A percentile compares a stretch with the other conserved stretches of the same genome.
phyloP scores from a whole-genome alignment of 2,113 vertebrate species.

The Psophia crepitans region DNA sequence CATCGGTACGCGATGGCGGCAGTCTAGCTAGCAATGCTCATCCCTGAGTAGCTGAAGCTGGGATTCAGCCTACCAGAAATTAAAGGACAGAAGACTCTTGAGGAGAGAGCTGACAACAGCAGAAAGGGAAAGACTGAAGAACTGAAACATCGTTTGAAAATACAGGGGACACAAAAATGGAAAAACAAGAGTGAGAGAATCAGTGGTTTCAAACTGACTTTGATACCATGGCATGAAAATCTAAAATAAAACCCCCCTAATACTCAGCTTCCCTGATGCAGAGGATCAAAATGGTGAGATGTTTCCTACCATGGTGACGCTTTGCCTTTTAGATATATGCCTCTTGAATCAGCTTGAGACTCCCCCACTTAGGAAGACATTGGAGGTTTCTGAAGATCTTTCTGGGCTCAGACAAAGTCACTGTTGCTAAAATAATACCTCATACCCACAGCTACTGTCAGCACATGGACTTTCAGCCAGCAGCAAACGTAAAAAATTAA shows the following conservation, averaged over 20 bases:
- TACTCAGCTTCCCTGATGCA: neutral
- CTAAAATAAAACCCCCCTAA: neutral
- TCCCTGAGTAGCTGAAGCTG: neutral
- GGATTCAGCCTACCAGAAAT: neutral
- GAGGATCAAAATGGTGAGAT: neutral
- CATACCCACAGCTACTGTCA: neutral
- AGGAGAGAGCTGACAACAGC: neutral
- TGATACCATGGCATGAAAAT: neutral
- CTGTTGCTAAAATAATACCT: neutral
- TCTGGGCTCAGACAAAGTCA: neutral
- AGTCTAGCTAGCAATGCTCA: neutral
- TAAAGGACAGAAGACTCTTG: neutral
- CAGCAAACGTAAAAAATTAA: neutral
- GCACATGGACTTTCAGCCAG: neutral
- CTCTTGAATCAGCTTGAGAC: neutral
- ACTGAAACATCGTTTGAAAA: neutral
- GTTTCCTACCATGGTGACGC: neutral
- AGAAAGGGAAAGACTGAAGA: neutral
- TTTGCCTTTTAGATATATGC: neutral
- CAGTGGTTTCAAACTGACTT: neutral
- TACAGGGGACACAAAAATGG: neutral
- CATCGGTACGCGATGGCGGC: neutral
- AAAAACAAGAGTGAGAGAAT: neutral
- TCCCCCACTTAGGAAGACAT: neutral
- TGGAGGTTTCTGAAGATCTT: neutral